These are phyloP conservation scores for Lateolabrax maculatus DNA, from an alignment of 2,797 vertebrate genomes.

Conservation along the genomic window DNA sequence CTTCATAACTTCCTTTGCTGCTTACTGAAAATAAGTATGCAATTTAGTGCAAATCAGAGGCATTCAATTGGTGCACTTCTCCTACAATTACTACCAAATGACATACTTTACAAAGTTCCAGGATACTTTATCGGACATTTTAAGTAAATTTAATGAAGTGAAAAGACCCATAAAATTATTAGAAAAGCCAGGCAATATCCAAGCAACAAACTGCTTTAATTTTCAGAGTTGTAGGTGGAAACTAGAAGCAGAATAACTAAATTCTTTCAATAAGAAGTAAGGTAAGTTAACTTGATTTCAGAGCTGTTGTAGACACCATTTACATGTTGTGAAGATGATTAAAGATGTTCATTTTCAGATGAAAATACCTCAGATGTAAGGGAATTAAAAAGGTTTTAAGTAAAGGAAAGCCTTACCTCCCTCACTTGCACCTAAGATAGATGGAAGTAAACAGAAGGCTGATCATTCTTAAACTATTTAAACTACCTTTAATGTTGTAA, in stretches of 20 bases:
- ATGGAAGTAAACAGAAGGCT: background rate
- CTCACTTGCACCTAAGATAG: background rate
- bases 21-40: background rate
- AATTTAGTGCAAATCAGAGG: background rate
- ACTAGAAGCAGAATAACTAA: background rate
- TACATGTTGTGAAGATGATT: too few species aligned
- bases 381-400: too few species aligned
- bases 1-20: background rate
- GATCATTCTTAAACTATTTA: too few species aligned
- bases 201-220: background rate
- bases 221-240: background rate
- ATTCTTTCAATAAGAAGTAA: background rate
- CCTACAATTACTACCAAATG: background rate
- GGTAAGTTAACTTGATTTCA: background rate
- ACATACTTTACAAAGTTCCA: too few species aligned
- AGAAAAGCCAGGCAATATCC: background rate
- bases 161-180: too few species aligned
- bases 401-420: background rate
- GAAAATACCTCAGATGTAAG: too few species aligned
- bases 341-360: too few species aligned
- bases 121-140: too few species aligned
- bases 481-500: background rate
- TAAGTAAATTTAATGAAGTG: too few species aligned
- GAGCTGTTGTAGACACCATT: too few species aligned
- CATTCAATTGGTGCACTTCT: background rate